Evolutionary conservation across 35 echinoderm and acorn worm genomes (phyloP), one percentile per base, ranked within the genome.

Genomic region (Antedon bifida): DNA sequence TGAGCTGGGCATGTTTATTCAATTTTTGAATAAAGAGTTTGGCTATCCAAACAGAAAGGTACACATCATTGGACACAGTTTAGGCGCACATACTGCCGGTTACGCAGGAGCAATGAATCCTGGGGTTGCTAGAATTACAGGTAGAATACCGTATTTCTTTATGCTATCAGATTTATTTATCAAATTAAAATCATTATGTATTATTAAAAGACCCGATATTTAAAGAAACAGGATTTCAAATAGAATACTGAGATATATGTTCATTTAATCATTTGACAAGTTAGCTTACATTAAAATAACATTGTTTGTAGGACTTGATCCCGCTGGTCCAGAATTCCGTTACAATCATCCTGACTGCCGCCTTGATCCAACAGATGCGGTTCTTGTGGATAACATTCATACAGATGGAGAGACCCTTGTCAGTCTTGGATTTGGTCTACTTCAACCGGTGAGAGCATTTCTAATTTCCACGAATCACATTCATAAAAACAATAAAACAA

Each of bases 51-150:
- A 80, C 30, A 32, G 74, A 0, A 31, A 29, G 31, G 35, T 91
- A 21, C 89, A 91, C 46, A 44, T 91, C 19, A 64, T 87, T 32
- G 89, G 89, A 21, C 86, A 91, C 82, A 91, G 89, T 51, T 85
- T 91, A 34, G 89, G 89, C 14, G 85, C 85, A 3, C 89, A 91
- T 12, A 85, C 84, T 0, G 89, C 84, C n/a, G 89, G 89, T 1
- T 91, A 91, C 82, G 85, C 81, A 0, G 89, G 89, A 4, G 85
- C 87, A 64, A 45, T 76, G 30, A 87, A 83, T 12, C 32, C 89
- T 19, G 85, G 84, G 32, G 35, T 91, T 30, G 85, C 79, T 21
- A 30, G 90, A 23, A 91, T 91, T 26, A 87, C 89, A 46, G 90
- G 85, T 87, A 84, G 30, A 64, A 14, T 64, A 64, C 51, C 1